Base-by-base conservation (phyloP, 2,797 vertebrate genomes). In the Rhinogobio ventralis region DNA sequence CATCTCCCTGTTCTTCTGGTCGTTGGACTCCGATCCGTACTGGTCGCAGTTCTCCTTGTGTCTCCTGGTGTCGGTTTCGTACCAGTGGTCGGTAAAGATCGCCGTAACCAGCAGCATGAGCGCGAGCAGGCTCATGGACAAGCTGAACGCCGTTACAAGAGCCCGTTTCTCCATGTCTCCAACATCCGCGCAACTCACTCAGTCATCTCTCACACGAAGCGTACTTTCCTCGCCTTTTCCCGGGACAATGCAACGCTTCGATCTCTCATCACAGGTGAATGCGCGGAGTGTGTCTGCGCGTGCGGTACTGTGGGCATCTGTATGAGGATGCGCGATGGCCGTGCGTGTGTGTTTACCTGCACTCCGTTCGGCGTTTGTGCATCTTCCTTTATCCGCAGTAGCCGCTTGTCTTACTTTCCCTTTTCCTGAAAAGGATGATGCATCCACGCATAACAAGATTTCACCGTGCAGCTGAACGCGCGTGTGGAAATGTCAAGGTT, bases 31-130 rank as follows among this genome's bases (percentile, higher is more conserved):
- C 82, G 95, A 93, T 30, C 94, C 95, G 71, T 92, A 86, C 49
- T 91, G 94, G 91, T 97, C 95, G 90, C 96, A 97, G 93, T 95
- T 95, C 85, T 93, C 92, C 92, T 96, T 96, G 94, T 97, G 97
- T 28, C 92, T 89, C 88, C 96, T 94, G 71, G 96, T 96, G 92
- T 96, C 95, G 33, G 96, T 96, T 92, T 96, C 94, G 92, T 96
- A 96, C 96, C 96, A 96, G 95, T 95, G 95, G 89, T 96, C 96
- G 76, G 93, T 96, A 92, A 94, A 95, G 91, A 97, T 95, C 87
- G 96, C 96, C 73, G 94, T 94, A 90, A 95, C 93, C 67, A 98
- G 95, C 90, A 97, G 93, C 90, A 96, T 90, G 89, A 97, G 89
- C 8, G 96, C 94, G 88, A 95, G 90, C 80, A 94, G 91, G 92